Base-by-base conservation (phyloP, 2,888 invertebrate genomes). In the Tiliacea aurago region DNA sequence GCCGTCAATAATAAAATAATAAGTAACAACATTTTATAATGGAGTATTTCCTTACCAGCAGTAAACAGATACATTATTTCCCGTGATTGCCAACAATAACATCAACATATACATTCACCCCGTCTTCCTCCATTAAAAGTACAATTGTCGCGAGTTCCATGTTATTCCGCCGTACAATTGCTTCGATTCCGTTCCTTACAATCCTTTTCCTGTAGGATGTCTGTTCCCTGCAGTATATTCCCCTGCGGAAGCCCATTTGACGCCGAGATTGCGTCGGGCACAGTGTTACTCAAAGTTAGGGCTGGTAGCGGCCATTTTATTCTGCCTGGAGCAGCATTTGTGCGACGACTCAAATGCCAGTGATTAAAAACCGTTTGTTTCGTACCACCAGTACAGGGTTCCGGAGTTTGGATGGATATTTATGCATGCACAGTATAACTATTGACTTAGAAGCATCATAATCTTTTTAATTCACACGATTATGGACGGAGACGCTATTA, bases 221-320 rank as follows among this genome's bases (percentile, higher is more conserved):
- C 79, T 73, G 69, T 69, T 58, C 55, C 37, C 71, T 61, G 43
- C 63, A 67, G 58, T 59, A 67, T 68, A 5, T 74, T 75, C 43
- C 69, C 64, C 37, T 47, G 53, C 74, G 84, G 85, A 86, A 84
- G 64, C 70, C 43, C 67, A 80, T 82, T 80, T 45, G n/a, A 67
- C 69, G 72, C 61, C 49, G 53, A 83, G 83, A 85, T 84, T 78
- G 66, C 63, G 43, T 69, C 47, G 49, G 3, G 15, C 15, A 0
- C 43, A 43, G 33, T 37, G 62, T 13, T 65, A 2, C 47, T 69
- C 71, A 81, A 84, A 71, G 58, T 70, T 41, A 63, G 10, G 7
- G 3, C 13, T 13, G 13, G 33, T 45, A 28, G 28, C 20, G 5
- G 13, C 20, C 45, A 47, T n/a, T 20, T 63, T 20, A 9, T 15